Percentiles rank a stretch among this genome's conserved stretches.
These are phyloP conservation scores for Heterocephalus glaber DNA, from an alignment of 2,113 vertebrate genomes.

Conservation along the genomic window DNA sequence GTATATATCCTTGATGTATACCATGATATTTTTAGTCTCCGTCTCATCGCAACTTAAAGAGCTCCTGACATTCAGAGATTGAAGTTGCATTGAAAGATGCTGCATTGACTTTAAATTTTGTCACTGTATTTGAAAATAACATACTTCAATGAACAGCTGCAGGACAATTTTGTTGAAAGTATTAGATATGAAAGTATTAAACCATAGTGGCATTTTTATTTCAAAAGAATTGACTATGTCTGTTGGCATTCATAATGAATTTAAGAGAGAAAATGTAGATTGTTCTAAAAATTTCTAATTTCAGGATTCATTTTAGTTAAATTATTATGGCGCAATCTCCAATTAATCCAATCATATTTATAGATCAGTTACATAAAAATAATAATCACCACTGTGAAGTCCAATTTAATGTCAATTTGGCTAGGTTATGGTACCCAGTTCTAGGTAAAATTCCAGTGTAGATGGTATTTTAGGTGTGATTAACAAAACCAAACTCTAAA, in stretches of 20 bases:
- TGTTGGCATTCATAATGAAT: background rate
- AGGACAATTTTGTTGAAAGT: background rate
- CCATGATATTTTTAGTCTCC: background rate
- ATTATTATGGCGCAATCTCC: background rate
- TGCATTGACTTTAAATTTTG: background rate
- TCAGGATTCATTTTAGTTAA: background rate
- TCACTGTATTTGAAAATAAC: background rate
- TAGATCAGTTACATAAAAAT: background rate
- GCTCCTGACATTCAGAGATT: background rate
- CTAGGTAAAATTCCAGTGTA: background rate
- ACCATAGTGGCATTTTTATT: background rate
- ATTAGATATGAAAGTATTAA: background rate
- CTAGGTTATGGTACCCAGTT: background rate
- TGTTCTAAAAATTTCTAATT: background rate
- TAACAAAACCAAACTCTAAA: background rate
- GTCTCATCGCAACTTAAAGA: background rate
- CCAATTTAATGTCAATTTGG: background rate
- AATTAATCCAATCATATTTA: background rate
- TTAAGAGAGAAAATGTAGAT: background rate
- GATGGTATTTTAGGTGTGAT: background rate
- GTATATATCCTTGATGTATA: background rate
- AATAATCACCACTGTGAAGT: background rate
- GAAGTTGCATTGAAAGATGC: background rate
- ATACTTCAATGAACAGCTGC: background rate
- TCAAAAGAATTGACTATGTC: background rate